phyloP scores from a whole-genome alignment of 1,140 invertebrate species.

The Kradibia gibbosae region DNA sequence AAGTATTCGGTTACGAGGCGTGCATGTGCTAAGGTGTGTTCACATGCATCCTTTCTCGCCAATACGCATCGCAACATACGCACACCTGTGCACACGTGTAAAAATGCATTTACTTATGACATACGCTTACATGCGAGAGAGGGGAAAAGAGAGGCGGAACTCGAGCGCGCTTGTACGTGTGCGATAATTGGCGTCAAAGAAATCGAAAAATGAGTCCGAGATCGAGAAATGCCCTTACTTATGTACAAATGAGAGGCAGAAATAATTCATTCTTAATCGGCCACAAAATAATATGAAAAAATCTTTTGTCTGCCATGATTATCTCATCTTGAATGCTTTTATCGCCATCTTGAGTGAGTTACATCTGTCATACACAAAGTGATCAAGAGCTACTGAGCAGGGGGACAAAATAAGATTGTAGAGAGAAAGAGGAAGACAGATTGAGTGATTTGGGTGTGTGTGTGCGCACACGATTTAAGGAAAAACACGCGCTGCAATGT shows the following conservation, averaged over 20 bases:
- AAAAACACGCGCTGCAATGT: neutral
- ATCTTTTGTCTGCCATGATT: constrained; percentile 9
- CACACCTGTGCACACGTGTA: too few species aligned
- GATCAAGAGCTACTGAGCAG: too few species aligned
- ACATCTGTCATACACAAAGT: constrained; percentile 37
- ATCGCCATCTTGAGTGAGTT: constrained; percentile 50
- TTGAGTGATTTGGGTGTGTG: too few species aligned
- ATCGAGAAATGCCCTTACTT: neutral
- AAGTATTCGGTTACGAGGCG: constrained; percentile 4
- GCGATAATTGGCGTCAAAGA: neutral
- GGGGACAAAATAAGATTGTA: neutral
- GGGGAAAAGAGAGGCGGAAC: too few species aligned
- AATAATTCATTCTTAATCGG: neutral
- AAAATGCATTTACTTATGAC: too few species aligned
- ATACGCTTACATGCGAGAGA: too few species aligned
- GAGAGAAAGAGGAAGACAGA: constrained; percentile 19
- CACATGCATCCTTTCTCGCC: too few species aligned
- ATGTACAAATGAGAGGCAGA: neutral
- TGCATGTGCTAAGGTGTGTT: neutral
- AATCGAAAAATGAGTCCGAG: neutral
- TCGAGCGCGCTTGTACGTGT: neutral
- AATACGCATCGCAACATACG: too few species aligned
- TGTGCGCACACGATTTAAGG: too few species aligned
- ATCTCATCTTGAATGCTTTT: constrained; percentile 40
- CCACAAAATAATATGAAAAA: constrained; percentile 11